Percentiles rank a stretch among this genome's conserved stretches.
phyloP scores from a whole-genome alignment of 2,888 invertebrate species.

The Acanthosepion lycidas region DNA sequence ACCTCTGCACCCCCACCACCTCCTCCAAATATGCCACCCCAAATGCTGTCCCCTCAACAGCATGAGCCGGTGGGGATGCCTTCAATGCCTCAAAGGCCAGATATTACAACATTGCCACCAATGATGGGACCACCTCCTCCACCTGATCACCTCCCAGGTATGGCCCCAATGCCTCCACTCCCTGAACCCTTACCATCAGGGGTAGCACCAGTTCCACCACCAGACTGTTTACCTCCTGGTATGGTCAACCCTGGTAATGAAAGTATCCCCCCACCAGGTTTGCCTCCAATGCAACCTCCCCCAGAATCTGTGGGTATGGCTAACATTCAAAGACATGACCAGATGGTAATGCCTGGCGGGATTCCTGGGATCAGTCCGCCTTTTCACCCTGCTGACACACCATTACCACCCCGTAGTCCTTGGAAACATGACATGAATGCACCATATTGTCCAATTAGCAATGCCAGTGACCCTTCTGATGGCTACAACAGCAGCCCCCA shows the following conservation, averaged over 20 bases:
- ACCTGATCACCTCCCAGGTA: neutral
- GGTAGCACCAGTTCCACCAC: neutral
- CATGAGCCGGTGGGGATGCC: conserved; percentile 36
- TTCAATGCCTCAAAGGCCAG: conserved; percentile 40
- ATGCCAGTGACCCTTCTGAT: conserved; percentile 8
- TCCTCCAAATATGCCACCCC: conserved; percentile 41
- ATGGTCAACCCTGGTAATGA: neutral
- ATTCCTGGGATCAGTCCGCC: conserved; percentile 34
- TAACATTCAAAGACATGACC: conserved; percentile 41
- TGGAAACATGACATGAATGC: neutral
- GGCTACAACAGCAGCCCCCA: conserved; percentile 39
- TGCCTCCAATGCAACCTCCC: conserved; percentile 24
- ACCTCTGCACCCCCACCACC: conserved; percentile 37
- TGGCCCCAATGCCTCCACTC: neutral
- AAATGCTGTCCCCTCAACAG: neutral
- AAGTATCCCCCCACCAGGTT: conserved; percentile 39
- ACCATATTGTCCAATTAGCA: conserved; percentile 37
- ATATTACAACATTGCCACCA: neutral
- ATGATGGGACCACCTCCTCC: conserved; percentile 1
- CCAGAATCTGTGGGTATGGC: conserved; percentile 37
- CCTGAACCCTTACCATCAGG: conserved; percentile 11
- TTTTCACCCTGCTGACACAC: conserved; percentile 36
- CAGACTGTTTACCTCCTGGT: neutral
- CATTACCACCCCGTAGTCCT: conserved; percentile 23
- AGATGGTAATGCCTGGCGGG: conserved; percentile 2